These are phyloP conservation scores for Helicoverpa zea DNA, from an alignment of 1,140 invertebrate species.

Conservation along the genomic window DNA sequence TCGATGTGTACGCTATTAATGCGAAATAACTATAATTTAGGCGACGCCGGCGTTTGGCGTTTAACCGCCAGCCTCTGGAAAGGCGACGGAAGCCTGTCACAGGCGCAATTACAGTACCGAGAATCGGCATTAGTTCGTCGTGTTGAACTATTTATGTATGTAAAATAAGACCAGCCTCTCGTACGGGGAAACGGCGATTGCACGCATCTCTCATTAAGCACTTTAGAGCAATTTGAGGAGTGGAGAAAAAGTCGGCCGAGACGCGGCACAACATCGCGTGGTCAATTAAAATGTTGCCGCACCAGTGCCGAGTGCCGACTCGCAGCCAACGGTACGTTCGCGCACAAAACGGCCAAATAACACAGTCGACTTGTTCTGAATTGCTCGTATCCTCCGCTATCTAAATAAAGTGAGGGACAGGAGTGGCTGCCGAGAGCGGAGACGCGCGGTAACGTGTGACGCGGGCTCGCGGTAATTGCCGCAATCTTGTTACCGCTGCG, in stretches of 20 bases:
- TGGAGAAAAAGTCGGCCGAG: conserved; percentile 83
- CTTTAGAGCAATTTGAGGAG: conserved; percentile 85
- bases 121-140: conserved; percentile 85
- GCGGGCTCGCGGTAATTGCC: conserved; percentile 20
- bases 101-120: conserved; percentile 84
- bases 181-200: conserved; percentile 85
- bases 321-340: conserved; percentile 76
- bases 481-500: conserved; percentile 13
- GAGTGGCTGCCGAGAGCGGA: not conserved
- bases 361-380: conserved; percentile 68
- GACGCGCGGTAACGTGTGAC: conserved; percentile 10
- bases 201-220: conserved; percentile 86
- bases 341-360: conserved; percentile 63
- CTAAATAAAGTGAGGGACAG: conserved; percentile 44
- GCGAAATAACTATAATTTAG: conserved; percentile 83
- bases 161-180: conserved; percentile 83
- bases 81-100: conserved; percentile 86
- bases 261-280: conserved; percentile 82
- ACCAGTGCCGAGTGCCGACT: conserved; percentile 65
- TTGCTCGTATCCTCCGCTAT: conserved; percentile 77
- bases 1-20: conserved; percentile 79
- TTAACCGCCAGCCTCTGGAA: conserved; percentile 71
- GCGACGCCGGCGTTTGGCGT: conserved; percentile 73
- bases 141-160: conserved; percentile 85
- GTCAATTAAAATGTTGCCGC: conserved; percentile 83